Base-by-base conservation (phyloP, 2,888 invertebrate species). In the Hypomecis punctinalis region DNA sequence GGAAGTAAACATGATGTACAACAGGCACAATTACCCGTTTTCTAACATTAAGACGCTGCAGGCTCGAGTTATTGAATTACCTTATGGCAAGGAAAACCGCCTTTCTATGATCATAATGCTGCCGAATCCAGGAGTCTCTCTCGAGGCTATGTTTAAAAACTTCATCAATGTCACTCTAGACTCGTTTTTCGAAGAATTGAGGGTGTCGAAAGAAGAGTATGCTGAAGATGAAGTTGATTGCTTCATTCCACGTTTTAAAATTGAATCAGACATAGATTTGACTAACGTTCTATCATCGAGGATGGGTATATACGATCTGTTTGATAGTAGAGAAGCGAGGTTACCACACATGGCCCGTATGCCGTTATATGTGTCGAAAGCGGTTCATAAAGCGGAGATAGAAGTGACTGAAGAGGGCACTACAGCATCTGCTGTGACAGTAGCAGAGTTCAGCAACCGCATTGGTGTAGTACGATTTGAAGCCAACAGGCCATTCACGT, bases 321-420 rank as follows among this genome's bases (percentile, higher is more conserved):
- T 96, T 81, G 91, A 94, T 72, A 73, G 84, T 0, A 58, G 36
- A 0, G 71, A 49, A 11, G 85, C 90, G 1, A 73, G 73, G 7
- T 72, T 92, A 47, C 87, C 93, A 0, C 81, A 86, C 9, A 93
- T 96, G 73, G 90, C 93, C 6, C 81, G 88, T 0, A 85, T 89
- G 7, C 88, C 93, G 4, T 77, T 95, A 61, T 93, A 88, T 80
- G 91, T 96, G 0, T 94, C 94, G 0, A 90, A 94, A 61, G 84
- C 96, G 0, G 87, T 96, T 5, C 97, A 97, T 77, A 95, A 95
- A 78, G 95, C 96, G 1, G 94, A 94, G 73, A 95, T 97, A 70
- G 95, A 96, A 74, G 96, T 97, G 0, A 95, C 95, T 10, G 97
- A 97, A 79, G 94, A 96, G 67, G 97, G 97, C 0, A 96, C 96